Conservation (phyloP, 1,140 invertebrate species). For the Drosophila tristis region DNA sequence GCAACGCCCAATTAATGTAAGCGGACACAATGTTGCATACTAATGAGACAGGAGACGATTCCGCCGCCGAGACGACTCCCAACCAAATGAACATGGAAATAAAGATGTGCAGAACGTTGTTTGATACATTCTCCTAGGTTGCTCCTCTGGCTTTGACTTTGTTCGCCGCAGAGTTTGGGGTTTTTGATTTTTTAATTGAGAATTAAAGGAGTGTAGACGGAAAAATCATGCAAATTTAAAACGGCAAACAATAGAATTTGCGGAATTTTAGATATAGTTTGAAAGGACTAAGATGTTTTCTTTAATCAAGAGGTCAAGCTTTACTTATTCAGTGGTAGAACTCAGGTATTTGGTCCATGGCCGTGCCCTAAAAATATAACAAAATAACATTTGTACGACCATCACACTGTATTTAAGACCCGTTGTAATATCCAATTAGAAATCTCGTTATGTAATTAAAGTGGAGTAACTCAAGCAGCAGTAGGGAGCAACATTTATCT, state of each 20-base stretch:
- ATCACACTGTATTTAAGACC: conserved; percentile 1
- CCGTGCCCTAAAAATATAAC: neutral
- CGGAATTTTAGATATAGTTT: no score
- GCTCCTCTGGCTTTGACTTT: conserved; percentile 17
- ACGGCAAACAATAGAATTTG: conserved; percentile 7
- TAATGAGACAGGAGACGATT: conserved; percentile 55
- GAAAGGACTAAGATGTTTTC: no score
- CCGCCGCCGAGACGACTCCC: conserved; percentile 4
- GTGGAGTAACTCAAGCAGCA: conserved; percentile 39
- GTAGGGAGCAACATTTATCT: neutral
- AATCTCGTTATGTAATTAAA: conserved; percentile 54
- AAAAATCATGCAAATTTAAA: neutral
- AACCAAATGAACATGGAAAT: conserved; percentile 9
- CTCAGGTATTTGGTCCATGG: no score
- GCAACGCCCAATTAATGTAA: conserved; percentile 83
- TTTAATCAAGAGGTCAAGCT: no score
- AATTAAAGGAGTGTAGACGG: neutral
- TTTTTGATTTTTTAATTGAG: conserved; percentile 36
- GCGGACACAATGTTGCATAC: conserved; percentile 78
- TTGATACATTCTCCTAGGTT: neutral
- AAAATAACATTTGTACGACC: neutral
- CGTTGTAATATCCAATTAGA: conserved; percentile 22
- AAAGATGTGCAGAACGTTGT: conserved; percentile 26
- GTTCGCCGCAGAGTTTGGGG: conserved; percentile 11
- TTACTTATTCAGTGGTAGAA: no score